Evolutionary conservation across 2,797 vertebrate species (phyloP), one percentile per base, ranked within the genome.

Genomic region (Anableps anableps): DNA sequence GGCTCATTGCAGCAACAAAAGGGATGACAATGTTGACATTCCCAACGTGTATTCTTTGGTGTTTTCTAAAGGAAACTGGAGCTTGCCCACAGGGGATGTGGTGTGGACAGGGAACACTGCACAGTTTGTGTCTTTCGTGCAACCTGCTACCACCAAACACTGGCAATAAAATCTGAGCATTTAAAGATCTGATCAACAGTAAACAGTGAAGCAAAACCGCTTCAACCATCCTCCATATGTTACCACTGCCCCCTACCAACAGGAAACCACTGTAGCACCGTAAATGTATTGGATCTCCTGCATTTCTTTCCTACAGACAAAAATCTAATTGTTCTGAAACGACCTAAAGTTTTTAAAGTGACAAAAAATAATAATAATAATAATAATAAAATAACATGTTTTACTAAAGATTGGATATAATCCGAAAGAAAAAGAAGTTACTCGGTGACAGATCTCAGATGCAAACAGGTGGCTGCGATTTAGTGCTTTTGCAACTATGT

Each of bases 11-110:
- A 74, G 87, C 89, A 80, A 95, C 93, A 94, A 94, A 95, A 85
- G 91, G 82, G 84, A 84, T 51, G 88, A 90, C 90, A 89, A 85
- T 90, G 89, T 88, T 92, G 90, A 92, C 93, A 91, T 93, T 92
- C 93, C 87, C 78, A 47, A 89, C 88, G 72, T 90, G 90, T 82
- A 85, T 86, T 86, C 88, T 88, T 91, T 85, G 88, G 89, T 90
- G 79, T 88, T 86, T 82, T 92, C 80, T 74, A 83, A 86, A 88
- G 89, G 83, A 87, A 86, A 80, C 70, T 26, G 8, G 79, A 83
- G 87, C 76, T 78, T 68, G 80, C 77, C 74, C 78, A 82, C 86
- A 79, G 78, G 84, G 89, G 85, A 76, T 62, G 58, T 43, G 74
- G 72, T 53, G 86, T 76, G 80, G 88, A 70, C 62, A 23, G 77